Percentiles rank a stretch among this genome's conserved stretches.
Conservation (phyloP, 2,888 invertebrate species). For the Adineta ricciae region DNA sequence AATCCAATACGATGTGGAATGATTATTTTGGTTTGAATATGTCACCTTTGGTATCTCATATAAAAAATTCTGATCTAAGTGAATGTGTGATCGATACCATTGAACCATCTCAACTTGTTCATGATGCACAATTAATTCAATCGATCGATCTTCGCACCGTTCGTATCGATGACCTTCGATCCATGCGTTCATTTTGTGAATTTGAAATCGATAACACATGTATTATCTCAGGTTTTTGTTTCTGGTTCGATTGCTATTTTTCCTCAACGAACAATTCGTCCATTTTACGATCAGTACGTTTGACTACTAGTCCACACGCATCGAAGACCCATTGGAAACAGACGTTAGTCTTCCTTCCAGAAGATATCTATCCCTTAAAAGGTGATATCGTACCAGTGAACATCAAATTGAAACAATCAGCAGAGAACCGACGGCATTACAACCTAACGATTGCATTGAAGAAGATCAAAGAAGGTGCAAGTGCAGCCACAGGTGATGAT, state of each 20-base stretch:
- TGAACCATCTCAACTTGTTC: slow-evolving; percentile 38
- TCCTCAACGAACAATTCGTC: slow-evolving; percentile 29
- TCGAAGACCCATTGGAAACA: slow-evolving; percentile 86
- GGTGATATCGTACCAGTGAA: slow-evolving; percentile 50
- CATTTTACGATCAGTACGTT: slow-evolving; percentile 53
- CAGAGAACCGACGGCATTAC: not conserved
- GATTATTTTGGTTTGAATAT: slow-evolving; percentile 46
- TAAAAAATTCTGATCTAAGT: slow-evolving; percentile 35
- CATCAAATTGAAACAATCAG: slow-evolving; percentile 12
- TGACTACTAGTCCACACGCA: slow-evolving; percentile 68
- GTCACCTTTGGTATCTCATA: slow-evolving; percentile 37
- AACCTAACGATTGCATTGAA: not conserved
- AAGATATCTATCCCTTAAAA: slow-evolving; percentile 58
- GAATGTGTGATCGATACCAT: slow-evolving; percentile 40
- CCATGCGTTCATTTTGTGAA: slow-evolving; percentile 35
- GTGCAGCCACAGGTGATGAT: not conserved
- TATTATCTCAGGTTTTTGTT: slow-evolving; percentile 44
- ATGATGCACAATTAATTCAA: slow-evolving; percentile 39
- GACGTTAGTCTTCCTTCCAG: slow-evolving; percentile 72
- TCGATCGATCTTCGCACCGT: slow-evolving; percentile 42
- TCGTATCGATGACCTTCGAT: slow-evolving; percentile 38
- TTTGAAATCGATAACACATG: slow-evolving; percentile 39
- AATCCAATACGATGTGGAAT: slow-evolving; percentile 38
- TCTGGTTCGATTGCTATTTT: slow-evolving; percentile 47
- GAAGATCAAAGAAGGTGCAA: not conserved